Conservation (phyloP, 2,797 vertebrate genomes). For the Clarias laeviceps region DNA sequence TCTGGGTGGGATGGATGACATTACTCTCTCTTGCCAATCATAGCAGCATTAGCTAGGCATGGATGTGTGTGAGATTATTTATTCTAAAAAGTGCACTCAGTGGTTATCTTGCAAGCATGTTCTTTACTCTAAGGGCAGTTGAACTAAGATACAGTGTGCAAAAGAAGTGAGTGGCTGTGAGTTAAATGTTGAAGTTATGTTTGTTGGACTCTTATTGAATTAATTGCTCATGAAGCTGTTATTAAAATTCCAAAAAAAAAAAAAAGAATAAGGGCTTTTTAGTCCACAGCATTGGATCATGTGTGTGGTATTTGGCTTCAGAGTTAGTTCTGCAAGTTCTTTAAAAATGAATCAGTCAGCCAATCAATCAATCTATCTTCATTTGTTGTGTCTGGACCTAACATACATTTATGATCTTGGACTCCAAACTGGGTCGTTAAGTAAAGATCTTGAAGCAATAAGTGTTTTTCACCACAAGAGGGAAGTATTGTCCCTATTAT, state of each 20-base stretch:
- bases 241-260: neutral
- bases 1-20: neutral
- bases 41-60: neutral
- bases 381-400: neutral
- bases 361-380: no score
- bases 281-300: neutral
- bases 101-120: neutral
- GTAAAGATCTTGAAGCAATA: constrained; percentile 1
- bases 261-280: neutral
- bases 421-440: neutral
- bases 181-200: neutral
- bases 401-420: neutral
- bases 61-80: neutral
- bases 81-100: neutral
- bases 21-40: neutral
- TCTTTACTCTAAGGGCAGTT: neutral
- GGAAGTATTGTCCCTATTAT: constrained; percentile 41
- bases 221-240: neutral
- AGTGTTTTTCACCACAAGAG: constrained; percentile 53
- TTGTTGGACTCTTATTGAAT: neutral
- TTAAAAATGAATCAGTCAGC: neutral
- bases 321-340: neutral
- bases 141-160: neutral
- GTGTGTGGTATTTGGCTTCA: neutral
- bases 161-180: neutral